These are phyloP conservation scores for Enteromius viviparus DNA, from an alignment of 2,797 vertebrate species.

Conservation along the genomic window DNA sequence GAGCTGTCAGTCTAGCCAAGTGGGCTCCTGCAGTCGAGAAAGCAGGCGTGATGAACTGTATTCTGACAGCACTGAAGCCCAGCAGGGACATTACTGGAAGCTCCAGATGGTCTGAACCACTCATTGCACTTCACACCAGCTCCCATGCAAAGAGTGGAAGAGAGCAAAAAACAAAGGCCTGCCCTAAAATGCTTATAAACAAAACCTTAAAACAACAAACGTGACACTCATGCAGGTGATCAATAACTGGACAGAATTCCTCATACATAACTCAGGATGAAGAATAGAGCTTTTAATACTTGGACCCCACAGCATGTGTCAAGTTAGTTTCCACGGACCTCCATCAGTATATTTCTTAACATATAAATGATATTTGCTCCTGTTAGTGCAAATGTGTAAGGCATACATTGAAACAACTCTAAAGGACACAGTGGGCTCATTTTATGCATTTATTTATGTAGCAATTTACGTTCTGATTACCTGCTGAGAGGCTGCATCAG, in stretches of 20 bases:
- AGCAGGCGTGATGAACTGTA: constrained; percentile 34
- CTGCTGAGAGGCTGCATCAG: constrained; percentile 83
- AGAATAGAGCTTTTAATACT: constrained; percentile 47
- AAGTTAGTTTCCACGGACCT: constrained; percentile 38
- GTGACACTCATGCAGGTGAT: constrained; percentile 24
- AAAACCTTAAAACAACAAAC: background rate
- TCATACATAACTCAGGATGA: constrained; percentile 31
- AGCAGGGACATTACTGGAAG: background rate
- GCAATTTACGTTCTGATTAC: constrained; percentile 82
- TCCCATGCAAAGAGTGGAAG: background rate
- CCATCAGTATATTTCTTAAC: constrained; percentile 27
- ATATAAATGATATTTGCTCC: constrained; percentile 38
- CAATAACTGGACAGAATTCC: constrained; percentile 39
- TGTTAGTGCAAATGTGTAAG: constrained; percentile 44
- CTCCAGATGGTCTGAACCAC: constrained; percentile 26
- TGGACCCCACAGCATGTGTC: constrained; percentile 28
- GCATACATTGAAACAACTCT: constrained; percentile 68
- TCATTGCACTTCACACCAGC: constrained; percentile 7
- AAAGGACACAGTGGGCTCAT: constrained; percentile 78
- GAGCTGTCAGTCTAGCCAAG: background rate
- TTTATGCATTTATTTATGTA: constrained; percentile 87
- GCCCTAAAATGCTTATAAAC: background rate
- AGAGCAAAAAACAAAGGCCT: constrained; percentile 44
- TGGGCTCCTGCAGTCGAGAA: constrained; percentile 41
- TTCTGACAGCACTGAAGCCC: constrained; percentile 2